Evolutionary conservation across 2,113 vertebrate genomes (phyloP).

Genomic region (Danio rerio): DNA sequence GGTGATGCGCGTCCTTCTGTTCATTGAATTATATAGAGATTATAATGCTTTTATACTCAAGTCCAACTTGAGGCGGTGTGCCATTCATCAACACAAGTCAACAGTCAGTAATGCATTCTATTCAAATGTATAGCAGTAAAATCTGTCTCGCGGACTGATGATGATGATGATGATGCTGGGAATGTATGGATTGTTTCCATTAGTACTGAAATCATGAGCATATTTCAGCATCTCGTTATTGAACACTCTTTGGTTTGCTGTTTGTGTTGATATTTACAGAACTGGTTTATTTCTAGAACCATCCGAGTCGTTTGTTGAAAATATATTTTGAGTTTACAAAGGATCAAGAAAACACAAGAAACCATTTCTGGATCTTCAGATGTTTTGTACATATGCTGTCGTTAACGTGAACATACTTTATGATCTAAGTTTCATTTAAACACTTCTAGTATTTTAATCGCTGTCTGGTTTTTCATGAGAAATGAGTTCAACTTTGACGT

Average conservation of each 20-base stretch:
- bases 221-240: background rate
- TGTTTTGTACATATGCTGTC: constrained; percentile 1
- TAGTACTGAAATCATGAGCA: background rate
- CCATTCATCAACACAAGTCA: background rate
- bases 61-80: background rate
- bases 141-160: background rate
- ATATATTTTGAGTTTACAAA: background rate
- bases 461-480: background rate
- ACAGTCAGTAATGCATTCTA: too few species aligned
- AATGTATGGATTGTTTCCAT: background rate
- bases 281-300: background rate
- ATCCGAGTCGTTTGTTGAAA: background rate
- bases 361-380: background rate
- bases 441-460: background rate
- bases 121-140: background rate
- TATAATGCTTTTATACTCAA: background rate
- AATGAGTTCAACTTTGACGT: constrained; percentile 4
- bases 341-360: background rate
- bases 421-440: background rate
- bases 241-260: background rate
- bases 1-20: background rate
- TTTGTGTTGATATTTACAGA: background rate
- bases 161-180: background rate
- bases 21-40: constrained; percentile 2
- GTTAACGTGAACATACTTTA: background rate